Base-by-base conservation (phyloP, 2,888 invertebrate species). In the Neuroscelio doddi region DNA sequence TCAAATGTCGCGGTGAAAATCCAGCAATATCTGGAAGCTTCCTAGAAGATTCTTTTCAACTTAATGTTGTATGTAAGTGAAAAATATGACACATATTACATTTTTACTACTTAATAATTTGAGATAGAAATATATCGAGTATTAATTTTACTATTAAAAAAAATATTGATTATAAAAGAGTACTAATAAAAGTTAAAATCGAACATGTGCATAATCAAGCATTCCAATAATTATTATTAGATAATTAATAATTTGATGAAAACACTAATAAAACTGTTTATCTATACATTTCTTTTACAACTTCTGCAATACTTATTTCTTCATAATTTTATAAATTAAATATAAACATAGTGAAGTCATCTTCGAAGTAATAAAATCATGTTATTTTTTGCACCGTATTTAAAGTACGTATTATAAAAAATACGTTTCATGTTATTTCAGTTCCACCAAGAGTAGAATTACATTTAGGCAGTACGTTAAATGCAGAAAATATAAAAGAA, bases 51-150 rank as follows among this genome's bases (percentile, higher is more conserved):
- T 89, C 90, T 24, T 91, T 93, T 84, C 90, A 90, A 79, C 86
- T 96, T 71, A 94, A 95, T 85, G 93, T 96, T 74, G 93, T 95
- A 78, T 96, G 95, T 96, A 87, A 95, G 95, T 93, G 85, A 30
- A 30, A 30, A 9, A n/a, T n/a, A n/a, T n/a, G n/a, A n/a, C n/a
- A n/a, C n/a, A n/a, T n/a, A n/a, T n/a, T n/a, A n/a, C n/a, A n/a
- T n/a, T n/a, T n/a, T n/a, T n/a, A n/a, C n/a, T n/a, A n/a, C n/a
- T n/a, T n/a, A n/a, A n/a, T n/a, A n/a, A n/a, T n/a, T n/a, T n/a
- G n/a, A n/a, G n/a, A n/a, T n/a, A n/a, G n/a, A n/a, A n/a, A n/a
- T n/a, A n/a, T n/a, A n/a, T n/a, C 3, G 7, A 5, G 24, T 15
- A 21, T 12, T 17, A 24, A 24, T 34, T 5, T 7, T 30, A 7